Conservation (phyloP, 2,888 invertebrate species). For the Aspidiotus destructor region DNA sequence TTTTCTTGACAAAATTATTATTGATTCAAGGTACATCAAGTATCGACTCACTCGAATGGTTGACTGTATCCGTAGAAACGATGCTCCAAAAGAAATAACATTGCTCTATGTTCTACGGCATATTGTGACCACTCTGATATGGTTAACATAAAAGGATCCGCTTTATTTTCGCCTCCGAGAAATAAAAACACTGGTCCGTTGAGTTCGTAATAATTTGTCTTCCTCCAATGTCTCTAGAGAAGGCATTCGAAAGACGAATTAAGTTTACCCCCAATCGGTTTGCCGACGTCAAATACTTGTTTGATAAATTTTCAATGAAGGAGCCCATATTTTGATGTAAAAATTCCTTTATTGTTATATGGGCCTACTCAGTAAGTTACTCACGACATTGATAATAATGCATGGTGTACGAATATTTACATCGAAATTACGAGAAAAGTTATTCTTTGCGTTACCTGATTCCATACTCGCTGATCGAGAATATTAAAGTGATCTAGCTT, state of each 20-base stretch:
- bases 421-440: too few species aligned
- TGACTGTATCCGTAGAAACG: constrained; percentile 86
- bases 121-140: constrained; percentile 44
- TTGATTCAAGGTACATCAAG: background rate
- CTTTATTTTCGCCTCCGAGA: background rate
- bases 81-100: constrained; percentile 80
- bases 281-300: too few species aligned
- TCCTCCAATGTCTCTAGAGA: background rate
- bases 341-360: too few species aligned
- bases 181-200: background rate
- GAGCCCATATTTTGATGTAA: too few species aligned
- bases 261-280: too few species aligned
- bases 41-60: constrained; percentile 52
- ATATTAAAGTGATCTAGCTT: constrained; percentile 2
- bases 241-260: background rate
- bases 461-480: background rate
- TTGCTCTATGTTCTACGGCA: constrained; percentile 64
- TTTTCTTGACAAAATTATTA: background rate
- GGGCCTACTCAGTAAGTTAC: too few species aligned
- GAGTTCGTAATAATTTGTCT: background rate
- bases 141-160: background rate
- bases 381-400: too few species aligned
- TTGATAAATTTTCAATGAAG: too few species aligned
- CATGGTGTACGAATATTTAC: too few species aligned
- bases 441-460: background rate